Base-by-base conservation (phyloP, 1,140 invertebrate genomes). In the Diachasmimorpha longicaudata region DNA sequence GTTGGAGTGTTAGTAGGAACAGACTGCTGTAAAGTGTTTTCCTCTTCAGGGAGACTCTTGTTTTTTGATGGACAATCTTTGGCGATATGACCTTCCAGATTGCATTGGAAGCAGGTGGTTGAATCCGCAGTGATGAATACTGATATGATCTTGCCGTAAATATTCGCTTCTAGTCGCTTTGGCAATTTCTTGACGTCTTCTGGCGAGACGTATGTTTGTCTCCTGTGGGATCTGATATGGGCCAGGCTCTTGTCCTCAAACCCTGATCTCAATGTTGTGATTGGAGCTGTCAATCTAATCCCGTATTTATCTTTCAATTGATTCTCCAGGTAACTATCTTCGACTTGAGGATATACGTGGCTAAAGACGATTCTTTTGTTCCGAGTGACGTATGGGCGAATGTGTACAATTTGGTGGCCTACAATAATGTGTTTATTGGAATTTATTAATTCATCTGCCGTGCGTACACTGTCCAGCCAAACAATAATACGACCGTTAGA, bases 331-430 rank as follows among this genome's bases (percentile, higher is more conserved):
- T 19, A 55, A 16, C 21, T 23, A 16, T 55, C 14, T 0, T 23
- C 2, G 6, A 55, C n/a, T 19, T 55, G 48, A 55, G 48, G 48
- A 19, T 19, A 55, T 1, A 55, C 48, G 48, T 55, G 48, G 6
- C n/a, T 19, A 9, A 55, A 55, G 0, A 19, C 19, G 6, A 55
- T 23, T 16, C 48, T 55, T 16, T 55, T 55, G n/a, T 55, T 55
- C 19, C 48, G 1, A 14, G 39, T 70, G 19, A 74, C 48, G 1
- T 74, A 42, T 11, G 67, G 76, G 21, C 76, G 46, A 16, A 77
- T 36, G 46, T 36, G 4, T 3, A 77, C 63, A n/a, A 14, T 8
- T 1, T 73, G 19, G 2, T 19, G 19, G 1, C 19, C 19, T 9
- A 63, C 58, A 13, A 4, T 63, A 1, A 23, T 0, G 21, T 23